Evolutionary conservation across 2,888 invertebrate species (phyloP).

Genomic region (Cynaeus angustus): DNA sequence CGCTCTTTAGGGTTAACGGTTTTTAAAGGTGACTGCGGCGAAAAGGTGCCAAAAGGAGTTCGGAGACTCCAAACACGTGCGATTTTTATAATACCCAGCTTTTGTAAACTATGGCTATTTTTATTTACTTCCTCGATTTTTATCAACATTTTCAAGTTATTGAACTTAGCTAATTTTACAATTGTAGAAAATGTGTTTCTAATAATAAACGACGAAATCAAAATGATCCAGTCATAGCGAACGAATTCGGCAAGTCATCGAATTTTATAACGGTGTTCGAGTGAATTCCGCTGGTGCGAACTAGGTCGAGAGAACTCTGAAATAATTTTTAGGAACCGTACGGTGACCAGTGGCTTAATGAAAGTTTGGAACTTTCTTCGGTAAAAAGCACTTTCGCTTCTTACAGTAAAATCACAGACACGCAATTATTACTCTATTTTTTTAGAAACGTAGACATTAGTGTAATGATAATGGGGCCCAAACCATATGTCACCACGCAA

Average conservation of each 20-base stretch:
- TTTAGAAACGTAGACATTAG: too few species aligned
- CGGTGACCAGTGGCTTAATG: conserved; percentile 36
- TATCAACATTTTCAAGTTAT: too few species aligned
- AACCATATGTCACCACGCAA: too few species aligned
- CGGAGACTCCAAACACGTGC: conserved; percentile 29
- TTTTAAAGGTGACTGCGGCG: background rate
- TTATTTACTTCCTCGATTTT: conserved; percentile 17
- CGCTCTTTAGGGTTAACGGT: background rate
- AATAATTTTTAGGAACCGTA: conserved; percentile 29
- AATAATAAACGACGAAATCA: conserved; percentile 7
- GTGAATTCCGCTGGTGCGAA: conserved; percentile 24
- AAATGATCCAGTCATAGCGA: conserved; percentile 15
- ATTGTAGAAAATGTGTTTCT: background rate
- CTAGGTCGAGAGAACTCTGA: conserved; percentile 38
- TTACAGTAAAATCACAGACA: conserved; percentile 8
- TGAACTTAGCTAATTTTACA: too few species aligned
- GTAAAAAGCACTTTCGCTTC: conserved; percentile 42
- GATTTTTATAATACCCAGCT: too few species aligned
- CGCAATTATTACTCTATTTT: conserved; percentile 6
- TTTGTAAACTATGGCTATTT: conserved; percentile 23
- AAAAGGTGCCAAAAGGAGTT: conserved; percentile 26
- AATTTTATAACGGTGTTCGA: conserved; percentile 24
- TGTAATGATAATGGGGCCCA: too few species aligned
- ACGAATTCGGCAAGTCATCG: conserved; percentile 40
- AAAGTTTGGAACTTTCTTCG: conserved; percentile 45